Evolutionary conservation across 2,888 invertebrate species (phyloP).

Genomic region (Tetrapedia diversipes): DNA sequence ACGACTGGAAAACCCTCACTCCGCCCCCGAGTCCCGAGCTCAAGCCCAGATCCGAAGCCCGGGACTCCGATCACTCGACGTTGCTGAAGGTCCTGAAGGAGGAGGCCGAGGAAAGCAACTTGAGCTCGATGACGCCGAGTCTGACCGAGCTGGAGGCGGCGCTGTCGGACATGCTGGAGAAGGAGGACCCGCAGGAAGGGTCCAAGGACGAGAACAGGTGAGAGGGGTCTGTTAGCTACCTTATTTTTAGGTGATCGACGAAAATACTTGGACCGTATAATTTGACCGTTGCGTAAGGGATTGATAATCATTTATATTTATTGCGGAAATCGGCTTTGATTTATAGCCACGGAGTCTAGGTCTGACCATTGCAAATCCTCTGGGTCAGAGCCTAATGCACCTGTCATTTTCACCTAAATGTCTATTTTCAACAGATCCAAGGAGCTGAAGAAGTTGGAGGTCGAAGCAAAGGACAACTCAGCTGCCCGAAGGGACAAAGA

Average conservation of each 20-base stretch:
- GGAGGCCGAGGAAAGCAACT: conserved; percentile 73
- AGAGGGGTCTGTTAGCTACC: no score
- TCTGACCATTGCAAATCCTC: no score
- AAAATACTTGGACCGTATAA: no score
- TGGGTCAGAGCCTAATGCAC: no score
- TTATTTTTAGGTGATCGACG: no score
- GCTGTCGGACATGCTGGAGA: conserved; percentile 80
- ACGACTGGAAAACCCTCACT: conserved; percentile 65
- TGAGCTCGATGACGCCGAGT: conserved; percentile 81
- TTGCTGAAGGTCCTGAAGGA: conserved; percentile 74
- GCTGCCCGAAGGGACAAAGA: not conserved
- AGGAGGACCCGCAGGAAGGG: conserved; percentile 67
- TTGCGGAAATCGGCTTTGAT: no score
- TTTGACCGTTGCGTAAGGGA: no score
- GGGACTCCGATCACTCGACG: conserved; percentile 72
- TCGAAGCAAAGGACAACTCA: conserved; percentile 60
- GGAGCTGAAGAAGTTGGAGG: conserved; percentile 61
- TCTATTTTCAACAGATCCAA: conserved; percentile 12
- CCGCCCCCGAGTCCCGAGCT: conserved; percentile 78
- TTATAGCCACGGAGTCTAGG: no score
- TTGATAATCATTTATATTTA: no score
- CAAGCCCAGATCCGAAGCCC: conserved; percentile 69
- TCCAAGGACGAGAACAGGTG: conserved; percentile 17
- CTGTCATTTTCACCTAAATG: no score
- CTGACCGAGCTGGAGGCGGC: conserved; percentile 80